Evolutionary conservation across 2,797 vertebrate species (phyloP).

Genomic region (Lacerta viridis): DNA sequence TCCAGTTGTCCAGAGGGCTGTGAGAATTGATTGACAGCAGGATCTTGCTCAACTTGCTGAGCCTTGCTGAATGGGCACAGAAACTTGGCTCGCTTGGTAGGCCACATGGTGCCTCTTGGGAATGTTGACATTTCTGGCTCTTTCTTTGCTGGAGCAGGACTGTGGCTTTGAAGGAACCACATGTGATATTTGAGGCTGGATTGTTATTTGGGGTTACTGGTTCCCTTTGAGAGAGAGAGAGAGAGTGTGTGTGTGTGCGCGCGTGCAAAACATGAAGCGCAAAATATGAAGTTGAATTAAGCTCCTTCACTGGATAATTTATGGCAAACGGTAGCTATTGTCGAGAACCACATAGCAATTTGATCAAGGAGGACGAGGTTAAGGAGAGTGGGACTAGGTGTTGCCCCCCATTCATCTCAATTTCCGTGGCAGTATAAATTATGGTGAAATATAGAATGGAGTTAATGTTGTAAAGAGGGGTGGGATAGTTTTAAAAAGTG

Average conservation of each 20-base stretch:
- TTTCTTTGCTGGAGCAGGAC: background rate
- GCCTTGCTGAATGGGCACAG: background rate
- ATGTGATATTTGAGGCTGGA: constrained; percentile 26
- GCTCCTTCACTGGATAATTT: constrained; percentile 20
- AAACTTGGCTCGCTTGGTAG: background rate
- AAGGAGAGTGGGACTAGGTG: background rate
- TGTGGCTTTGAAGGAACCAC: constrained; percentile 48
- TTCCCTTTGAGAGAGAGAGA: background rate
- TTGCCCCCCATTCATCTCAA: constrained; percentile 28
- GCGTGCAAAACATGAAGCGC: background rate
- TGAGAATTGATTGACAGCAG: background rate
- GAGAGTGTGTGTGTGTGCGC: background rate
- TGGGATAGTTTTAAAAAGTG: constrained; percentile 34
- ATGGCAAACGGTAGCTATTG: accelerated
- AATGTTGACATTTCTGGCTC: background rate
- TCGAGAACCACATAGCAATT: background rate
- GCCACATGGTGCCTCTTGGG: constrained; percentile 20
- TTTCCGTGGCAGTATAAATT: constrained; percentile 20
- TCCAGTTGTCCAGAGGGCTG: background rate
- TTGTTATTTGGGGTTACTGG: background rate
- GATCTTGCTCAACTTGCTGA: accelerated
- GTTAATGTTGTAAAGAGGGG: constrained; percentile 30
- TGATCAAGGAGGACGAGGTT: background rate
- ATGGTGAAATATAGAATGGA: constrained; percentile 50
- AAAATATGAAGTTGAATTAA: background rate